Conservation (phyloP, 1,140 invertebrate genomes). For the Plodia interpunctella region DNA sequence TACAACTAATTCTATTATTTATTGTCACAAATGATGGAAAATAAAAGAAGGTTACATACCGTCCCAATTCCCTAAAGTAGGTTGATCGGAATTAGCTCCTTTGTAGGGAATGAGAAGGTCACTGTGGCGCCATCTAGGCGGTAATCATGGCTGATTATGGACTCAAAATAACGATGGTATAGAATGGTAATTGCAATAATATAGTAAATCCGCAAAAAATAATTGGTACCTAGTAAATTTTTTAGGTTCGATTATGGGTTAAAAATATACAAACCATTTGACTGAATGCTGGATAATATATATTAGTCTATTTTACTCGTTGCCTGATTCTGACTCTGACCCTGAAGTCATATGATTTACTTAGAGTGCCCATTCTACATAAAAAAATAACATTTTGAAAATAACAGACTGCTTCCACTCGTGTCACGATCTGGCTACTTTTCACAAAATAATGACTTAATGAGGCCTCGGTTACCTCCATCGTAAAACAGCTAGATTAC, state of each 20-base stretch:
- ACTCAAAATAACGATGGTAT: background rate
- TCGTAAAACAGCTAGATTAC: background rate
- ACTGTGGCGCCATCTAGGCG: constrained; percentile 23
- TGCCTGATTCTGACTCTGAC: too few species aligned
- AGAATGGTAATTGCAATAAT: background rate
- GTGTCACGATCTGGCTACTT: background rate
- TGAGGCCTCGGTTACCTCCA: background rate
- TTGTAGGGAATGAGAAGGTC: constrained; percentile 20
- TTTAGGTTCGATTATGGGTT: too few species aligned
- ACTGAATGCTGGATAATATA: too few species aligned
- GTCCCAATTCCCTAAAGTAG: constrained; percentile 5
- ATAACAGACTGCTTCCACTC: background rate
- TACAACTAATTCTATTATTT: too few species aligned
- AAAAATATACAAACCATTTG: too few species aligned
- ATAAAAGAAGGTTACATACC: background rate
- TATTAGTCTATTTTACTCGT: too few species aligned
- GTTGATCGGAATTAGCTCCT: constrained; percentile 1
- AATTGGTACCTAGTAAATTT: too few species aligned
- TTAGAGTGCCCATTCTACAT: too few species aligned
- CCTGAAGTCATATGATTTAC: too few species aligned
- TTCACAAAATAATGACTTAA: background rate
- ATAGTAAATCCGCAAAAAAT: too few species aligned
- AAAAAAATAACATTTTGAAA: too few species aligned
- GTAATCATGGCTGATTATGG: constrained; percentile 15
- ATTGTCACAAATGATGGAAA: background rate